phyloP scores from a whole-genome alignment of 1,140 invertebrate species.

The Drosophila busckii region DNA sequence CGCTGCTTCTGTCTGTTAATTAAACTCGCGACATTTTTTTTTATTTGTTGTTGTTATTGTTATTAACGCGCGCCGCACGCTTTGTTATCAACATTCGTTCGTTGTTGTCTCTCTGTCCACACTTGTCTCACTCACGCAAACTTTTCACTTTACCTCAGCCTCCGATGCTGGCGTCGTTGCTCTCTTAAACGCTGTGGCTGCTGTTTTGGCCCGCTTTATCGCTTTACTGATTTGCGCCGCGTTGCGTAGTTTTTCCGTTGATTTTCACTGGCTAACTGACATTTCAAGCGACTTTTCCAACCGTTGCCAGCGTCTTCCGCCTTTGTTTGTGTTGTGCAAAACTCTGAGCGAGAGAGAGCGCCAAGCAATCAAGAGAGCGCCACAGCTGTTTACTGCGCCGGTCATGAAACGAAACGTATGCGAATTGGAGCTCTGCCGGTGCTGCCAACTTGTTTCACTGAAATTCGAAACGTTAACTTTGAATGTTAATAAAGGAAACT shows the following conservation, averaged over 20 bases:
- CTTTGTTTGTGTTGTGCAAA: slow-evolving; percentile 43
- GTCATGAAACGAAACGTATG: slow-evolving; percentile 21
- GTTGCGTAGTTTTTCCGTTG: slow-evolving; percentile 72
- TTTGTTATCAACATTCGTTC: slow-evolving; percentile 63
- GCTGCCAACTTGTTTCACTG: slow-evolving; percentile 22
- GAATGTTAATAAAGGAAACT: slow-evolving; percentile 1
- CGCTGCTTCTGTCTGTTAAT: slow-evolving; percentile 55
- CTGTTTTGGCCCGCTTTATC: slow-evolving; percentile 31
- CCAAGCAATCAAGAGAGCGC: neutral
- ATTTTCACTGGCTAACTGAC: slow-evolving; percentile 72
- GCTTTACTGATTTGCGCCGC: slow-evolving; percentile 41
- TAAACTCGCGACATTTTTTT: slow-evolving; percentile 49
- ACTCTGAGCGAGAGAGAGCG: slow-evolving; percentile 20
- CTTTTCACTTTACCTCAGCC: slow-evolving; percentile 26
- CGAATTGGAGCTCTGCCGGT: slow-evolving; percentile 13
- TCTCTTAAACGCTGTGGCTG: slow-evolving; percentile 29
- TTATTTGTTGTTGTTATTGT: slow-evolving; percentile 58
- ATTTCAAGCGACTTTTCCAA: slow-evolving; percentile 68
- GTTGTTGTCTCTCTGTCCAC: slow-evolving; percentile 9
- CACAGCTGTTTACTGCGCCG: slow-evolving; percentile 36
- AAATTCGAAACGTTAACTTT: slow-evolving; percentile 20
- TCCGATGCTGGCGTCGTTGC: slow-evolving; percentile 26
- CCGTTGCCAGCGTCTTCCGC: slow-evolving; percentile 27
- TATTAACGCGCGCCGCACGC: slow-evolving; percentile 60
- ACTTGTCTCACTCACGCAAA: slow-evolving; percentile 39